Percentiles rank a stretch among this genome's conserved stretches.
phyloP scores from a whole-genome alignment of 2,888 invertebrate genomes.

The Athalia circularis region DNA sequence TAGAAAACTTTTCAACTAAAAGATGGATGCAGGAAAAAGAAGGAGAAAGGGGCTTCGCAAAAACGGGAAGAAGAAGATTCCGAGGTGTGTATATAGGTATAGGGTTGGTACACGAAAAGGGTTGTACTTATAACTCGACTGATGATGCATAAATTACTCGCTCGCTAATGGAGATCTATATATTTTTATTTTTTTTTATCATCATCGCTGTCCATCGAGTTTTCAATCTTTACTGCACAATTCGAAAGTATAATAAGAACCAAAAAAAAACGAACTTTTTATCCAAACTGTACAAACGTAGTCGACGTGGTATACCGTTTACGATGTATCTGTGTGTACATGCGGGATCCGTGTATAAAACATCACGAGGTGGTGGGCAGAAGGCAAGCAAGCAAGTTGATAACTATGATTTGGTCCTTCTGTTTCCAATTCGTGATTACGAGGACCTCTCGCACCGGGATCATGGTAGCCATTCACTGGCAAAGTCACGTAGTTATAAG shows the following conservation, averaged over 20 bases:
- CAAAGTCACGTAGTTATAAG: slow-evolving; percentile 30
- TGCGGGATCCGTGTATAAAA: slow-evolving; percentile 2
- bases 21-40: slow-evolving; percentile 67
- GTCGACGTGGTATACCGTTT: too few relatives aligned
- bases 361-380: too few relatives aligned
- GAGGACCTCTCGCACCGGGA: slow-evolving; percentile 10
- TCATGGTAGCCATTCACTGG: slow-evolving; percentile 39
- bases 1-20: slow-evolving; percentile 68
- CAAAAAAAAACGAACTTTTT: neutral
- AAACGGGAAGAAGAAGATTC: neutral
- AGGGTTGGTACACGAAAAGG: slow-evolving; percentile 7
- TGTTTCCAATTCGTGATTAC: slow-evolving; percentile 46
- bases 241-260: neutral
- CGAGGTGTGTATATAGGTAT: neutral
- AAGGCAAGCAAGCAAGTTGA: neutral
- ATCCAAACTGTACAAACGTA: slow-evolving; percentile 27
- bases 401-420: slow-evolving; percentile 45
- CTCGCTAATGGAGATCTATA: slow-evolving; percentile 67
- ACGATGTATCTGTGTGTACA: neutral
- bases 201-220: neutral
- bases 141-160: slow-evolving; percentile 72
- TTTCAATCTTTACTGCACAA: neutral
- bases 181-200: neutral
- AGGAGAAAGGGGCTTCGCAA: neutral
- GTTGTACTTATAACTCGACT: slow-evolving; percentile 50